Conservation (phyloP, 2,113 vertebrate species). For the Megaptera novaeangliae region DNA sequence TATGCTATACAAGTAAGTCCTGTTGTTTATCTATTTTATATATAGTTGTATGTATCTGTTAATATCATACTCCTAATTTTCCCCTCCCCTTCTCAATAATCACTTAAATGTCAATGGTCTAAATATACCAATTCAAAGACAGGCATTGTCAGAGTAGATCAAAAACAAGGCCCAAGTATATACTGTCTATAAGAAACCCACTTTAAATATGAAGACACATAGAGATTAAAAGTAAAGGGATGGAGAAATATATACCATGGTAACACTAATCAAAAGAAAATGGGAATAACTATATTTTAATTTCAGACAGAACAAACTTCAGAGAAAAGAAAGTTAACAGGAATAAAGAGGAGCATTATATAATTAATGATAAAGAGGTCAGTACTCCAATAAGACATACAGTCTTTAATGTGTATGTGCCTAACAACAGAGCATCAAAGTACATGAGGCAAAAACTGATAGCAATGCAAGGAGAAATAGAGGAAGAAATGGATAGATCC, state of each 20-base stretch:
- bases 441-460: not conserved
- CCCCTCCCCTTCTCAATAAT: not conserved
- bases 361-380: not conserved
- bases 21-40: no score
- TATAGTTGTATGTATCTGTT: no score
- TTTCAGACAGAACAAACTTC: not conserved
- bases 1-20: no score
- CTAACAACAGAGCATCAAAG: not conserved
- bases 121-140: not conserved
- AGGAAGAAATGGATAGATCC: not conserved
- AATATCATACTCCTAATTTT: no score
- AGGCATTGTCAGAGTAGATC: not conserved
- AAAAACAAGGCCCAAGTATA: no score
- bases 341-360: not conserved
- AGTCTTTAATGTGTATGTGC: not conserved
- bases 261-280: not conserved
- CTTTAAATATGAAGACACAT: not conserved
- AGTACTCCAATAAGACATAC: not conserved
- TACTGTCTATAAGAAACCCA: not conserved
- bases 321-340: not conserved
- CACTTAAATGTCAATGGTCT: not conserved
- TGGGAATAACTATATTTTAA: not conserved
- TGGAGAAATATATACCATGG: not conserved
- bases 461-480: not conserved
- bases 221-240: not conserved